Conservation (phyloP, 2,888 invertebrate genomes). For the Leptogaster cylindrica region DNA sequence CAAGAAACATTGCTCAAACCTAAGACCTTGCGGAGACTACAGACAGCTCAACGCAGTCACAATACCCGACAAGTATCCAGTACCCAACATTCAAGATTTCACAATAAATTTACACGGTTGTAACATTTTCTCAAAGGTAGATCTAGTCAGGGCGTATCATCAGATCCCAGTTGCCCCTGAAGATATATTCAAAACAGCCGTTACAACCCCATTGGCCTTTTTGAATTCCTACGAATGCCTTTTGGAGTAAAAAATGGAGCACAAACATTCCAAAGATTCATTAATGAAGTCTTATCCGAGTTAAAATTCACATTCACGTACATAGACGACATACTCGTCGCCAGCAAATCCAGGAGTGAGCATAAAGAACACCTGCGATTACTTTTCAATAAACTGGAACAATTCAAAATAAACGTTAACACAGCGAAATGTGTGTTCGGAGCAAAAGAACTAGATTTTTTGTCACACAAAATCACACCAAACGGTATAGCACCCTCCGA, state of each 20-base stretch:
- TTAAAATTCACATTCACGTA: neutral
- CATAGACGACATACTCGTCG: neutral
- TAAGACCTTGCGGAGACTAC: conserved; percentile 55
- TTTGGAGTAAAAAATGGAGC: neutral
- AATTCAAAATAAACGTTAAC: conserved; percentile 46
- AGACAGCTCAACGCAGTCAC: conserved; percentile 52
- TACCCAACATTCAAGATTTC: conserved; percentile 54
- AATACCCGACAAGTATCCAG: conserved; percentile 54
- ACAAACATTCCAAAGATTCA: neutral
- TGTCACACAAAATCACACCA: conserved; percentile 3
- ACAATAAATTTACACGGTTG: conserved; percentile 49
- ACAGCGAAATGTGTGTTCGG: neutral
- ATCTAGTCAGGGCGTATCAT: conserved; percentile 53
- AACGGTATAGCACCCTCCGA: too few relatives aligned
- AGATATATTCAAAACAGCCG: neutral
- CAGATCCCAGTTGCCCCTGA: conserved; percentile 54
- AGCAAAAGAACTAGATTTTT: neutral
- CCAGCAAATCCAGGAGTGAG: conserved; percentile 54
- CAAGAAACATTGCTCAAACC: conserved; percentile 49
- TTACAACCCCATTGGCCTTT: neutral
- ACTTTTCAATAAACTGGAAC: conserved; percentile 56
- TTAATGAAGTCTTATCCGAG: neutral
- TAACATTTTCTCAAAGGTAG: conserved; percentile 51
- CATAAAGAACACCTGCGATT: conserved; percentile 53
- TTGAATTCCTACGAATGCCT: neutral